A percentile compares a stretch with the other conserved stretches of the same genome.
Conservation (phyloP, 2,797 vertebrate genomes). For the Euthynnus affinis region DNA sequence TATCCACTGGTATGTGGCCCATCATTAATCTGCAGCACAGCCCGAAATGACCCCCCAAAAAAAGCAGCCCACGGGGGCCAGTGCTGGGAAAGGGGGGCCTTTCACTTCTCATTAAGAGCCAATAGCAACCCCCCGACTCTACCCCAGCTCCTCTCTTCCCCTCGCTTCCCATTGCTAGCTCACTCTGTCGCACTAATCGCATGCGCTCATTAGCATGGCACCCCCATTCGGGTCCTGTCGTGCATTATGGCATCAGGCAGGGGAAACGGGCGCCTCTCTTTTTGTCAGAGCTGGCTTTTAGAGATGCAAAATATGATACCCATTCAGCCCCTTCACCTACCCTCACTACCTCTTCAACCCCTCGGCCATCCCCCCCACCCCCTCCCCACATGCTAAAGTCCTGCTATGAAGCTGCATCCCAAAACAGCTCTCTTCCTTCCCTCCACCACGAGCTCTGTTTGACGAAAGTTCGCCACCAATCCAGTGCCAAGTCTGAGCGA, state of each 20-base stretch:
- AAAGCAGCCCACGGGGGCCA: slow-evolving; percentile 57
- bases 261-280: slow-evolving; percentile 74
- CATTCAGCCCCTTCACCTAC: slow-evolving; percentile 56
- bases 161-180: slow-evolving; percentile 51
- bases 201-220: slow-evolving; percentile 84
- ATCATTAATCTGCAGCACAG: slow-evolving; percentile 79
- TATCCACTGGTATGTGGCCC: slow-evolving; percentile 75
- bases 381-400: slow-evolving; percentile 4
- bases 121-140: slow-evolving; percentile 34
- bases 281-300: slow-evolving; percentile 77
- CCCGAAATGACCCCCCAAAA: slow-evolving; percentile 70
- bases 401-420: slow-evolving; percentile 33
- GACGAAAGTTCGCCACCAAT: slow-evolving; percentile 51
- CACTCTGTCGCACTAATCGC: slow-evolving; percentile 74
- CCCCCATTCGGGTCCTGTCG: slow-evolving; percentile 71
- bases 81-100: slow-evolving; percentile 74
- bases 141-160: slow-evolving; percentile 10
- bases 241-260: slow-evolving; percentile 76
- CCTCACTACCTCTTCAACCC: slow-evolving; percentile 20
- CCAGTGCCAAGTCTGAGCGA: slow-evolving; percentile 64
- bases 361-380: not conserved
- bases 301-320: slow-evolving; percentile 82
- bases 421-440: slow-evolving; percentile 36
- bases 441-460: slow-evolving; percentile 16
- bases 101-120: slow-evolving; percentile 81